Evolutionary conservation across 2,888 invertebrate genomes (phyloP), one percentile per base, ranked within the genome.

Genomic region (Cryptocephalus primarius): DNA sequence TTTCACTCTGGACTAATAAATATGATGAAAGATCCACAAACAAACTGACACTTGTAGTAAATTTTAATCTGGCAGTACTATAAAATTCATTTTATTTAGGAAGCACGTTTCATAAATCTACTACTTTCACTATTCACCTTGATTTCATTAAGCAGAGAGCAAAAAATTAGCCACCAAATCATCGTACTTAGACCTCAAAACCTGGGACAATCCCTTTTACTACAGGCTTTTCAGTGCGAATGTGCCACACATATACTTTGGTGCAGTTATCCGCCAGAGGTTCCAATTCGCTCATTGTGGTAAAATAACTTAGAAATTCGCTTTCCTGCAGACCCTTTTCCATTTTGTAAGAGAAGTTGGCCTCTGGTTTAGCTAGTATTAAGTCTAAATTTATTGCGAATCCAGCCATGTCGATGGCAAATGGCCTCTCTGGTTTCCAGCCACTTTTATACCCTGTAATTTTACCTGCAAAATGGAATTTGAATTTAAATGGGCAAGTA

Each of bases 201-300:
- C 64, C 64, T 14, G 62, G 58, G 36, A 82, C 73, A 70, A 90
- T 85, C 66, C 85, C 74, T 59, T 76, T 76, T 46, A 95, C 74
- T 41, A 82, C 80, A 0, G 94, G 87, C 59, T 84, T 83, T 67
- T 95, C 93, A 1, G 97, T 96, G 60, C 96, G 77, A 3, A 97
- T 99, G 65, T 99, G 99, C 99, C 99, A 99, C 0, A 99, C 97
- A 51, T 89, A 84, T n/a, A 97, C 88, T 73, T 93, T 89, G 0
- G 88, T 87, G 62, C 96, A 97, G 56, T 82, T 80, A 54, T 89
- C 85, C 0, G 95, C 97, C 50, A 89, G 72, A 0, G 96, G 92
- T 68, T 99, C 97, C 44, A 99, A 68, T 41, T 93, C 82, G 4
- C 82, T 77, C 53, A 75, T 76, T 0, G 80, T 78, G 1, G 82